Base-by-base conservation (phyloP, 2,888 invertebrate genomes). In the Chalcis sispes region DNA sequence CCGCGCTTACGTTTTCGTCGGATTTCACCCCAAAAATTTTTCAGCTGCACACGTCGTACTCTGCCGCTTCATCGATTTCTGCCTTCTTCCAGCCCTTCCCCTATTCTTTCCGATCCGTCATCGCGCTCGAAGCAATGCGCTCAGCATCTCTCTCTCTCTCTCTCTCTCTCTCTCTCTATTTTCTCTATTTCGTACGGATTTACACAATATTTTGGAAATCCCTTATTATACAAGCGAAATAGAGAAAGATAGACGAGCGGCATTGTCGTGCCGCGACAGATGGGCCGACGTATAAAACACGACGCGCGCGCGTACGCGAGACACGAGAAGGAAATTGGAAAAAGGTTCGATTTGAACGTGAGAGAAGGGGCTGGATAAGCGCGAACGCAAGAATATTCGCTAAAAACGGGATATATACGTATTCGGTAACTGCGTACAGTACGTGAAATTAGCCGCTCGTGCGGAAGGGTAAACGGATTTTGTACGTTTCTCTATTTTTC, bases 171-270 rank as follows among this genome's bases (percentile, higher is more conserved):
- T n/a, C n/a, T n/a, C n/a, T n/a, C n/a, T 27, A 4, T 13, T 23
- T 36, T 50, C 46, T 46, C 46, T n/a, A 20, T 72, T 10, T 46
- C 7, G 79, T 75, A 59, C 76, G 85, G 88, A 87, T 89, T 89
- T 88, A 88, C 88, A 88, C 88, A 88, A 89, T 89, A 89, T 89
- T 89, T 89, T 89, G 88, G 88, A 89, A 88, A 88, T 87, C 88
- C 84, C 87, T 87, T 85, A 88, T 87, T 76, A 71, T 65, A 83
- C 69, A 70, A 56, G 80, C 79, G 79, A 65, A n/a, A n/a, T n/a
- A n/a, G n/a, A n/a, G n/a, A n/a, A n/a, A n/a, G n/a, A n/a, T n/a
- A n/a, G n/a, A n/a, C n/a, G n/a, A n/a, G n/a, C 73, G 74, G 59
- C 59, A 73, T 77, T 74, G 73, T 74, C 32, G 56, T 50, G 29